Percentiles rank a stretch among this genome's conserved stretches.
Evolutionary conservation across 2,113 vertebrate genomes (phyloP).

Genomic region (Natator depressus): DNA sequence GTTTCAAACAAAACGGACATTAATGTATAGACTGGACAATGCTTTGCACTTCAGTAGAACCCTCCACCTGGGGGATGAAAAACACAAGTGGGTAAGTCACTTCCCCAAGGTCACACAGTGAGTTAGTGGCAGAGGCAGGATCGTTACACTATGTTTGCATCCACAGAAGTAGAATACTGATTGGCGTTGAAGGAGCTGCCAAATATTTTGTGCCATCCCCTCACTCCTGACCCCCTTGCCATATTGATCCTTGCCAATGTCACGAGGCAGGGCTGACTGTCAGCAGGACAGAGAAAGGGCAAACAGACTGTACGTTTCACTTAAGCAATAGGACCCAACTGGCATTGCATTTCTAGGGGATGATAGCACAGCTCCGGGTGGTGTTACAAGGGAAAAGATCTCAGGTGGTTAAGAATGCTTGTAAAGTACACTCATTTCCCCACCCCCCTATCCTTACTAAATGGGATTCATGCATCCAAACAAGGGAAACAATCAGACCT

Average conservation of each 20-base stretch:
- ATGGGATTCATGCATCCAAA: neutral
- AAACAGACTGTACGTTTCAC: rapidly evolving
- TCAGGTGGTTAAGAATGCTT: neutral
- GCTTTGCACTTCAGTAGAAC: no score
- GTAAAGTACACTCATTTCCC: neutral
- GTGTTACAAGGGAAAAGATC: neutral
- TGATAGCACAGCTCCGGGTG: rapidly evolving
- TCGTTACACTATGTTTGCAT: neutral
- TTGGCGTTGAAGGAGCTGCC: rapidly evolving
- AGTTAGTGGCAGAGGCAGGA: neutral
- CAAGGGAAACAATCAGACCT: neutral
- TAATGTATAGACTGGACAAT: no score
- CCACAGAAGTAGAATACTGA: rapidly evolving
- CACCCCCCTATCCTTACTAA: neutral
- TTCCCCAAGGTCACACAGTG: neutral
- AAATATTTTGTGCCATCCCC: neutral
- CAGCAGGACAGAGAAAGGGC: neutral
- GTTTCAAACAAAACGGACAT: no score
- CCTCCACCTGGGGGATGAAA: no score
- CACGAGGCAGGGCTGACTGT: neutral
- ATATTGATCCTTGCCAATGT: neutral
- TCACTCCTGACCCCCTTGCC: neutral
- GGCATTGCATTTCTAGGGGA: neutral
- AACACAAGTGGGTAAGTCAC: neutral
- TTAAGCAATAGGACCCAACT: neutral